phyloP scores from a whole-genome alignment of 2,797 vertebrate species.

The Hyperoplus lanceolatus region DNA sequence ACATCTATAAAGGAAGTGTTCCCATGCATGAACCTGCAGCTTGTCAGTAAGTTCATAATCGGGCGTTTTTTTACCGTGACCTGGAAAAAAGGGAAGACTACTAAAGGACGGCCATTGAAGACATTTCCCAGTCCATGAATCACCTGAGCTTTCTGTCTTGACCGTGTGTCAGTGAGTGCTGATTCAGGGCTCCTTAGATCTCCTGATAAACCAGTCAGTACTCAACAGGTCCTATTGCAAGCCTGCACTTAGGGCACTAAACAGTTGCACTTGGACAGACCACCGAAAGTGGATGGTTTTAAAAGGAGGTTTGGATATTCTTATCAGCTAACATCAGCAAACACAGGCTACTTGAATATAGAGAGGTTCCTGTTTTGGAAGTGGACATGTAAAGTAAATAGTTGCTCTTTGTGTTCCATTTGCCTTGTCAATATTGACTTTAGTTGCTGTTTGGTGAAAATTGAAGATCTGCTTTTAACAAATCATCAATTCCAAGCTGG shows the following conservation, averaged over 20 bases:
- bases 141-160: not conserved
- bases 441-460: not conserved
- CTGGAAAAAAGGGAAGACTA: not conserved
- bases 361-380: not conserved
- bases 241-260: not conserved
- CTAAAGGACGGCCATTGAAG: not conserved
- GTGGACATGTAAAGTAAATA: not conserved
- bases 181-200: constrained; percentile 1
- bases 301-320: constrained; percentile 3
- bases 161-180: not conserved
- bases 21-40: no score
- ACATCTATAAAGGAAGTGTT: no score
- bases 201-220: constrained; percentile 11
- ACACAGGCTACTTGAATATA: not conserved
- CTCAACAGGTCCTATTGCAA: constrained; percentile 37
- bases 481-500: not conserved
- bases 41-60: no score
- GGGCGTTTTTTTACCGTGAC: not conserved
- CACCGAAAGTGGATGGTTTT: not conserved
- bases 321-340: not conserved
- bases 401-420: not conserved
- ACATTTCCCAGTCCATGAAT: constrained; percentile 1
- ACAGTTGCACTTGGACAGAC: constrained; percentile 4
- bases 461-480: not conserved
- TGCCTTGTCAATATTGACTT: not conserved